Base-by-base conservation (phyloP, 2,797 vertebrate genomes). In the Malurus splendens region DNA sequence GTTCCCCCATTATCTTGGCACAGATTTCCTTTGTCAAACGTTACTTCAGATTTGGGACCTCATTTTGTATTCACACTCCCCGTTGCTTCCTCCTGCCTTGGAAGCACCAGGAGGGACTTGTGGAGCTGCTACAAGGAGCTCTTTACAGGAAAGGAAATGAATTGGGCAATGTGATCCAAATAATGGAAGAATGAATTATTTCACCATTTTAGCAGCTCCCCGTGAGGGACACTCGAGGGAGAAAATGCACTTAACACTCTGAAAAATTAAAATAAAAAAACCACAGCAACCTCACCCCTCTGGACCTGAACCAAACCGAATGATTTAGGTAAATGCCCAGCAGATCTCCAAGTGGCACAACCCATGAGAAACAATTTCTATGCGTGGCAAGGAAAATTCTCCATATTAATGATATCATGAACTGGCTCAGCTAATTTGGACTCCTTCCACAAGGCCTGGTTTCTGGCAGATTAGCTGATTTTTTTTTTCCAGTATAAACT, bases 111-210 rank as follows among this genome's bases (percentile, higher is more conserved):
- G 60, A 94, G 25, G 22, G 64, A 39, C 64, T 89, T 73, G 76
- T 4, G 33, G 42, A 50, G 64, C 79, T 92, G 71, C 86, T 92
- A 60, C 67, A 87, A 79, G 67, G 28, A 86, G 38, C 41, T 73
- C 6, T 92, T 94, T 93, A 92, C 86, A 82, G 71, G 64, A 94
- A 94, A 91, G 82, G n/a, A 88, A 93, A 87, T 54, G 81, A 93
- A 90, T 89, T 91, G 67, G 56, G 77, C 60, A 87, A 90, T 79
- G 39, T 19, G 23, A 72, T 89, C 76, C 61, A 91, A 91, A 94
- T 85, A 92, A 74, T 82, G 76, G 65, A 90, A 91, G 79, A 94
- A 94, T 82, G 70, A 87, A 87, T 73, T 81, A 93, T 94, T 94
- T 87, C 92, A 89, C 45, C 80, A 76, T 87, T 89, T 92, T 55